A percentile compares a stretch with the other conserved stretches of the same genome.
These are phyloP conservation scores for Eutrigla gurnardus DNA, from an alignment of 2,797 vertebrate species.

Conservation along the genomic window DNA sequence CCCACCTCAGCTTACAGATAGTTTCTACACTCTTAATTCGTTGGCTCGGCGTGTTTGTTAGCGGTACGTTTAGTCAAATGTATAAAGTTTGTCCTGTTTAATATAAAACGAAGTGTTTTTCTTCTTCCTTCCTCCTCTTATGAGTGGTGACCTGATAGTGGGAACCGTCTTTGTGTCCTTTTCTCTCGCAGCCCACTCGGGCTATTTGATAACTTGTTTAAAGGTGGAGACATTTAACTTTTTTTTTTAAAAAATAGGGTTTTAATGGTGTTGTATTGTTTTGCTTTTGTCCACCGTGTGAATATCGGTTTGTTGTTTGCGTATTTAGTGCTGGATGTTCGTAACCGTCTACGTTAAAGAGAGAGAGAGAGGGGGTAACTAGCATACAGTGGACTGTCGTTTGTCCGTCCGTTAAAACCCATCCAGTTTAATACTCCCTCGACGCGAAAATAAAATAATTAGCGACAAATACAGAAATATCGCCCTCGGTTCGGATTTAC, in stretches of 20 bases:
- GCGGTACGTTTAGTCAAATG: slow-evolving; percentile 34
- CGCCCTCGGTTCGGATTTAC: slow-evolving; percentile 59
- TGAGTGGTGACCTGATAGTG: slow-evolving; percentile 81
- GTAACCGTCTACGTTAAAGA: slow-evolving; percentile 60
- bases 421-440: slow-evolving; percentile 73
- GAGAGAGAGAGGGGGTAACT: background rate
- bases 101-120: slow-evolving; percentile 57
- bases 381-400: too few species aligned
- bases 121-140: slow-evolving; percentile 20
- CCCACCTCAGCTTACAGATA: slow-evolving; percentile 56
- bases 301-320: slow-evolving; percentile 15
- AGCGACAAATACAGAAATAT: slow-evolving; percentile 69
- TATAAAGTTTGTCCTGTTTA: slow-evolving; percentile 57
- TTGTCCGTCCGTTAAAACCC: slow-evolving; percentile 77
- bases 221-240: slow-evolving; percentile 60
- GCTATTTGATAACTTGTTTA: slow-evolving; percentile 59
- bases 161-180: slow-evolving; percentile 86
- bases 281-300: slow-evolving; percentile 12
- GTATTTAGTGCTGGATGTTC: slow-evolving; percentile 58
- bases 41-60: slow-evolving; percentile 12
- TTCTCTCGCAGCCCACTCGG: slow-evolving; percentile 58
- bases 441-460: slow-evolving; percentile 78
- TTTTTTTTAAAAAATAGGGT: background rate
- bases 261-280: slow-evolving; percentile 13
- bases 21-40: slow-evolving; percentile 59